Percentiles rank a stretch among this genome's conserved stretches.
phyloP scores from a whole-genome alignment of 2,888 invertebrate species.

The Nomada ruficornis region DNA sequence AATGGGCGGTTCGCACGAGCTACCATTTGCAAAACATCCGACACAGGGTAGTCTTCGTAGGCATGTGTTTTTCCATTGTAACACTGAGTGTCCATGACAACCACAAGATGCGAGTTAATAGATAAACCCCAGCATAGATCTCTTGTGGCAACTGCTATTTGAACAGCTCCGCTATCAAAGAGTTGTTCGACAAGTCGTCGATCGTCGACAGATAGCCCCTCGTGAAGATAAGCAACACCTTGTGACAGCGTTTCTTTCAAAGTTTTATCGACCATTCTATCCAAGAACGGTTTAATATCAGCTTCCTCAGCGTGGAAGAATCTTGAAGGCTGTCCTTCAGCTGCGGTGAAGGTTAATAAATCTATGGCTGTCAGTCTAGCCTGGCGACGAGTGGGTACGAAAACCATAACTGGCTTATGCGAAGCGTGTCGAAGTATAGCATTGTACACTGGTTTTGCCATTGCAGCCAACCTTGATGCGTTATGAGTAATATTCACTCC shows the following conservation, averaged over 20 bases:
- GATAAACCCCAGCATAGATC: slow-evolving; percentile 97
- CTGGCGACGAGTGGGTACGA: slow-evolving; percentile 96
- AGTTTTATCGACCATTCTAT: slow-evolving; percentile 95
- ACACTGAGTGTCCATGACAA: slow-evolving; percentile 98
- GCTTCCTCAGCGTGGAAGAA: slow-evolving; percentile 96
- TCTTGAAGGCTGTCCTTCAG: slow-evolving; percentile 93
- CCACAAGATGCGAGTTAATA: slow-evolving; percentile 96
- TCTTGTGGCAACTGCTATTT: slow-evolving; percentile 95
- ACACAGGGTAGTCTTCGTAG: slow-evolving; percentile 99
- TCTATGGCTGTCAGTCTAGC: slow-evolving; percentile 98
- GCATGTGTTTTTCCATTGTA: slow-evolving; percentile 89
- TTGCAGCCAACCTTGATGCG: slow-evolving; percentile 96
- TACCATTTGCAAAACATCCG: slow-evolving; percentile 99
- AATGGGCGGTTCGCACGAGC: slow-evolving; percentile 97
- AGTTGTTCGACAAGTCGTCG: slow-evolving; percentile 96
- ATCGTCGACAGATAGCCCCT: slow-evolving; percentile 94
- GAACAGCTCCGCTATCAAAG: slow-evolving; percentile 96
- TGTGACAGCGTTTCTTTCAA: slow-evolving; percentile 96
- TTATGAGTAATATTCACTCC: slow-evolving; percentile 99
- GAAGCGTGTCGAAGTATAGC: slow-evolving; percentile 94
- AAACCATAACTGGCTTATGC: slow-evolving; percentile 93
- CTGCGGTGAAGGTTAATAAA: slow-evolving; percentile 96
- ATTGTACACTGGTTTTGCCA: slow-evolving; percentile 99
- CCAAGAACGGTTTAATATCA: slow-evolving; percentile 95
- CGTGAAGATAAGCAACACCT: slow-evolving; percentile 99